A percentile compares a stretch with the other conserved stretches of the same genome.
Evolutionary conservation across 2,888 invertebrate genomes (phyloP).

Genomic region (Rotaria socialis): DNA sequence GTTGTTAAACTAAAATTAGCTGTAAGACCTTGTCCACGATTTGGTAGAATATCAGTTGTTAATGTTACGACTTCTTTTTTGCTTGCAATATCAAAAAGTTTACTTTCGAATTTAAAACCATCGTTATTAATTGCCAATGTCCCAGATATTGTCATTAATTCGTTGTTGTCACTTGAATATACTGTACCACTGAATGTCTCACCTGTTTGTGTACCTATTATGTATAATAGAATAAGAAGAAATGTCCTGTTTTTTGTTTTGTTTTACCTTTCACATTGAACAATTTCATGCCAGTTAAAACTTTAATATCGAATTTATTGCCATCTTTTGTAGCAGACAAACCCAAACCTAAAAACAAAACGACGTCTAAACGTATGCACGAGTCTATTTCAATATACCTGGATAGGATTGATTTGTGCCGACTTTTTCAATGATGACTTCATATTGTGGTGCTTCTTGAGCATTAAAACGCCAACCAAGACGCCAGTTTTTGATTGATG

Average conservation of each 20-base stretch:
- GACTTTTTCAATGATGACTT: constrained; percentile 5
- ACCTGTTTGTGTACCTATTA: background rate
- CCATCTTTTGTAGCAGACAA: background rate
- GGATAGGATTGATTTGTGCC: background rate
- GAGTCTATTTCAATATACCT: background rate
- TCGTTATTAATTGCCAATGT: background rate
- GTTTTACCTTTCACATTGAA: background rate
- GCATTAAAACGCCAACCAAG: background rate
- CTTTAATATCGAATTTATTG: constrained; percentile 14
- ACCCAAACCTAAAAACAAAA: background rate
- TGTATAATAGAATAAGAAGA: too few species aligned
- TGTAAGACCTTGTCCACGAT: background rate
- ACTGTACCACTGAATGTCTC: background rate
- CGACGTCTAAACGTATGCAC: too few species aligned
- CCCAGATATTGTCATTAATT: background rate
- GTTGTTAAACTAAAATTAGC: background rate
- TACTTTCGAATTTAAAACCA: background rate
- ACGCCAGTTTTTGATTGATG: background rate
- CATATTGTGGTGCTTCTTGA: constrained; percentile 15
- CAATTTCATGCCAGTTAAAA: constrained; percentile 29
- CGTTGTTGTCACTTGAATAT: background rate
- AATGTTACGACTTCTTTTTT: background rate
- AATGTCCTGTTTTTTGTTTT: too few species aligned
- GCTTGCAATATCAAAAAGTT: background rate
- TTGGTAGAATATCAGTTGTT: background rate